Percentiles rank a stretch among this genome's conserved stretches.
Conservation (phyloP, 1,140 invertebrate species). For the Heterodera schachtii region DNA sequence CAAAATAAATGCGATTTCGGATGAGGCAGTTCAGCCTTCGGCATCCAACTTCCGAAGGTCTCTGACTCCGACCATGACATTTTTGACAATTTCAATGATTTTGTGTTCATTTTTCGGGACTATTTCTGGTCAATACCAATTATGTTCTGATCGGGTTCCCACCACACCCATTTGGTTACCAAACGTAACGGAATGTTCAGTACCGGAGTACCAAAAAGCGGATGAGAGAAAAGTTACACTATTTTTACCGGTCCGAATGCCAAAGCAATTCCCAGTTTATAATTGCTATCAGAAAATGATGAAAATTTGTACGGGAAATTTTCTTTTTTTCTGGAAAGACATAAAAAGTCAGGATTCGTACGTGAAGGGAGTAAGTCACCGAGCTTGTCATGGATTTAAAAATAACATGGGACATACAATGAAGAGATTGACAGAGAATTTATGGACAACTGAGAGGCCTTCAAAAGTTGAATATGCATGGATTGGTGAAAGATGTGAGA, state of each 20-base stretch:
- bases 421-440: slow-evolving; percentile 2
- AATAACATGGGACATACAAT: not conserved
- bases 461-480: not conserved
- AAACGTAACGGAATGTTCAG: not conserved
- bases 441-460: not conserved
- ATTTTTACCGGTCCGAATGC: not conserved
- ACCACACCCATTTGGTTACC: not conserved
- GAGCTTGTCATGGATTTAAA: not conserved
- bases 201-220: not conserved
- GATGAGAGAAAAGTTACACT: not conserved
- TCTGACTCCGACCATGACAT: too few species aligned
- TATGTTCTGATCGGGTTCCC: not conserved
- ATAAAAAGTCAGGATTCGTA: too few species aligned
- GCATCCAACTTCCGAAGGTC: too few species aligned
- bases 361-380: not conserved
- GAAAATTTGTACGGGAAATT: too few species aligned
- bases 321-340: too few species aligned
- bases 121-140: not conserved
- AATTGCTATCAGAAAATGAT: too few species aligned
- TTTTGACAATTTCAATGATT: not conserved
- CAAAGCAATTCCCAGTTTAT: too few species aligned
- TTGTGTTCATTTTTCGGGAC: not conserved
- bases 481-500: not conserved
- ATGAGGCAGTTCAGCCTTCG: too few species aligned
- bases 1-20: too few species aligned